A percentile compares a stretch with the other conserved stretches of the same genome.
Conservation (phyloP, 2,797 vertebrate species). For the Cichlasoma orientale region DNA sequence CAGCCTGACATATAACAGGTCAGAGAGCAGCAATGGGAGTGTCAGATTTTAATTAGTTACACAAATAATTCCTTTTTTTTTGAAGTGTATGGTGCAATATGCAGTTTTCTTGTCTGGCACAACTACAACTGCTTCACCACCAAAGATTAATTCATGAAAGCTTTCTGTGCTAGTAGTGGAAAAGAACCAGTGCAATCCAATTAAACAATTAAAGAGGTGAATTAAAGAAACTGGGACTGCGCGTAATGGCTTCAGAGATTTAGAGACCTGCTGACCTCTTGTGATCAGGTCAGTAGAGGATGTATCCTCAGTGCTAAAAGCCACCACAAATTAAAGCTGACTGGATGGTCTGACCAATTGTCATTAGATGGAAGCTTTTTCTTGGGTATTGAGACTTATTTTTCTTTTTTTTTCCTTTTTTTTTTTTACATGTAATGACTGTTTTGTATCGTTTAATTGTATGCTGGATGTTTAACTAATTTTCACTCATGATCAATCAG, state of each 20-base stretch:
- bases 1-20: background rate
- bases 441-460: background rate
- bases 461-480: background rate
- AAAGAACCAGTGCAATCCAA: conserved; percentile 62
- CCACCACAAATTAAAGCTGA: background rate
- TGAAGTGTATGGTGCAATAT: background rate
- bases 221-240: conserved; percentile 50
- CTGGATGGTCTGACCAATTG: background rate
- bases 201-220: conserved; percentile 51
- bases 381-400: background rate
- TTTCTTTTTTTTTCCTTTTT: background rate
- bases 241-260: conserved; percentile 47
- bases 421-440: background rate
- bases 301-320: conserved; percentile 27
- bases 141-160: conserved; percentile 32
- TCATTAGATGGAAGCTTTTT: background rate
- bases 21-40: background rate
- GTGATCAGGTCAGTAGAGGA: conserved; percentile 15
- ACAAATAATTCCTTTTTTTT: background rate
- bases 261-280: conserved; percentile 39
- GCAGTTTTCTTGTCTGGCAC: background rate
- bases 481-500: background rate
- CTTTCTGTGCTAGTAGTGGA: conserved; percentile 47
- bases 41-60: background rate
- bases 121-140: background rate